These are phyloP conservation scores for Mormyrops boulengeri DNA, from an alignment of 2,797 vertebrate species.

Conservation along the genomic window DNA sequence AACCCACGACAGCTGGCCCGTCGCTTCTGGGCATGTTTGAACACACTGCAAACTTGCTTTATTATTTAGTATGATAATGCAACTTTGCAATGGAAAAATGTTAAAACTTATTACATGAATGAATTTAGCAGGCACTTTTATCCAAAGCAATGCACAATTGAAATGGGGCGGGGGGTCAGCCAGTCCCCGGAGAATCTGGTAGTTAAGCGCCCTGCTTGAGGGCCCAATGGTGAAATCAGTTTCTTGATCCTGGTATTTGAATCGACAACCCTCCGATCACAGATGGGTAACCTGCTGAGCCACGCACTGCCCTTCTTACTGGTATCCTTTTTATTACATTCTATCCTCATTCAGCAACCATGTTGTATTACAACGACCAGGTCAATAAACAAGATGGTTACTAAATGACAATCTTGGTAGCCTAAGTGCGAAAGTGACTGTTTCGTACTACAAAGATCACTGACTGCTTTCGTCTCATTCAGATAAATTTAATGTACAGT, in stretches of 20 bases:
- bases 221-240: background rate
- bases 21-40: background rate
- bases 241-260: background rate
- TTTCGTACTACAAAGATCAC: background rate
- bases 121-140: background rate
- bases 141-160: background rate
- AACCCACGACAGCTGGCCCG: background rate
- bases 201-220: background rate
- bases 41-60: background rate
- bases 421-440: background rate
- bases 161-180: background rate
- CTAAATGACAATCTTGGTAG: background rate
- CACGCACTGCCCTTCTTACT: background rate
- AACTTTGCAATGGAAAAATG: background rate
- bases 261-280: background rate
- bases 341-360: background rate
- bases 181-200: background rate
- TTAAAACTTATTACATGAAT: background rate
- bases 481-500: background rate
- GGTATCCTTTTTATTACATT: background rate
- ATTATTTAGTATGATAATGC: background rate
- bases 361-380: background rate
- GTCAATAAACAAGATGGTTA: background rate
- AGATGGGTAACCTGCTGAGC: background rate
- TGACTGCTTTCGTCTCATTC: background rate